Evolutionary conservation across 1,140 invertebrate genomes (phyloP), one percentile per base, ranked within the genome.

Genomic region (Lanistes nyassanus): DNA sequence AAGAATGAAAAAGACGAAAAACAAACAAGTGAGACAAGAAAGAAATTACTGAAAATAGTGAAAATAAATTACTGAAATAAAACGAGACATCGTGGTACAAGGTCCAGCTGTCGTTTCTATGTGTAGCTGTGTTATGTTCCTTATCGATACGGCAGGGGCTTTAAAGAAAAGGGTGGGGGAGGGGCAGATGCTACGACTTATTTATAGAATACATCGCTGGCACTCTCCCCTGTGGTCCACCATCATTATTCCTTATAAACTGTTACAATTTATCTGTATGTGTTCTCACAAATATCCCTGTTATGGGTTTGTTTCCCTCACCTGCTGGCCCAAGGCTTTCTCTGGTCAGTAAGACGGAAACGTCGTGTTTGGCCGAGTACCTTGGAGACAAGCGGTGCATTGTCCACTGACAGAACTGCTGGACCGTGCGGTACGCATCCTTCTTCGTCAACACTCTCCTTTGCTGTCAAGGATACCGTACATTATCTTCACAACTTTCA

Each of bases 381-480:
- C 93, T 88, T 56, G 93, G 69, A 23, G 76, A 75, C 6, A 75
- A 51, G 29, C 81, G 73, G 7, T 76, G 87, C 77, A 91, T 90
- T 47, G 92, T 91, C 94, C 94, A 95, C 74, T 90, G 90, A 87
- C 95, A 95, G 29, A 94, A 94, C 76, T 92, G 92, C 83, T 94
- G 93, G 71, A 95, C 89, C 0, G 93, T 94, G 72, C 91, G 91
- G 81, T 92, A 93, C 0, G 93, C 92, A 79, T 94, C 92, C 0
- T 92, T 92, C n/a, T 90, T 90, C 47, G 89, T 90, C 6, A 84
- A 55, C 3, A 87, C 80, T 19, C 53, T 9, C 19, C 65, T 71
- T 70, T 80, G 80, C 84, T 87, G 60, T 19, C 66, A 39, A 31
- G 23, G 58, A 29, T 23, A 11, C 2, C 42, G 9, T n/a, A n/a